Evolutionary conservation across 2,797 vertebrate genomes (phyloP), one percentile per base, ranked within the genome.

Genomic region (Bradypus variegatus): DNA sequence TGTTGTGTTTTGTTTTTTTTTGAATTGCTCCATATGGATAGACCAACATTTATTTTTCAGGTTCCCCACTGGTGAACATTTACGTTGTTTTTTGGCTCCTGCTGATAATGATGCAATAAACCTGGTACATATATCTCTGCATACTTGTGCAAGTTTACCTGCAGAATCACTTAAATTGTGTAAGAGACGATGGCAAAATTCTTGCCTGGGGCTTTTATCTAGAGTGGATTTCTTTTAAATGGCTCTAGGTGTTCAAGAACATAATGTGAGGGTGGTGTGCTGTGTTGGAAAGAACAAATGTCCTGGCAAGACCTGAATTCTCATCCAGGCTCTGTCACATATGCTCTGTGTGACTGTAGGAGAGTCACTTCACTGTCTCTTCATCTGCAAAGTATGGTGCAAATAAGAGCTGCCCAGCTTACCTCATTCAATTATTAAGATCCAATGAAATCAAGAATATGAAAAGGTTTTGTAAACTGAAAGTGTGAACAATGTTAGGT

Each of bases 291-390:
- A 60, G 27, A 25, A 41, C 48, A 55, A 25, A 79, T 84, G 19
- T 58, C 81, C 62, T 4, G 9, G 33, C 5, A 1, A 58, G 75
- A 25, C 36, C 62, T 5, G 81, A 38, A 38, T 36, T 72, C 27
- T 48, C 27, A 2, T 16, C 76, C 41, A 2, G 60, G 67, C 81
- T 41, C 31, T 58, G 23, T 2, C 8, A 8, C 13, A 0, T 2
- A 12, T 1, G n/a, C 9, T 2, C 16, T 6, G 9, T 1, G 15
- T 60, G 72, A 15, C 70, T 16, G 3, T 18, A 0, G 38, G 36
- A 15, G 8, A 36, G 41, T 65, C 84, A 45, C 55, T 31, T 72
- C 38, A 62, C 38, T 2, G 64, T 25, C 58, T 78, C 64, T 55
- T 62, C 36, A 12, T 65, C 72, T 82, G 16, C 4, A 21, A 70